Conservation (phyloP, 2,797 vertebrate species). For the Nyctalus aviator region DNA sequence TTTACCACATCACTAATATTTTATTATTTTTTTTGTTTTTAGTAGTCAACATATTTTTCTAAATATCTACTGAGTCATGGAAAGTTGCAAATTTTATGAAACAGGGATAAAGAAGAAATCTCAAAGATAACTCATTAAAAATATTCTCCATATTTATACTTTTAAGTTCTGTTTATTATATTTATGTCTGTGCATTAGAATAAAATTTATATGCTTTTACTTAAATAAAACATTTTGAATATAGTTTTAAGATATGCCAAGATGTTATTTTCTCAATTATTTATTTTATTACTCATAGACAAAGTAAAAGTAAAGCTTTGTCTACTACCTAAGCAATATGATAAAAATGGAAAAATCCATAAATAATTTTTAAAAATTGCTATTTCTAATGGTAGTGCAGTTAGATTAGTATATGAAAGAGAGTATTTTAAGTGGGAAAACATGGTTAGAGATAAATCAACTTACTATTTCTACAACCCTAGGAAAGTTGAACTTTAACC, state of each 20-base stretch:
- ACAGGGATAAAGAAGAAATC: not conserved
- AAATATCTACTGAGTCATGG: not conserved
- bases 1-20: slow-evolving; percentile 46
- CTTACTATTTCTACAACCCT: slow-evolving; percentile 6
- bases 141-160: not conserved
- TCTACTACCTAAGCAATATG: not conserved
- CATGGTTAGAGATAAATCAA: slow-evolving; percentile 23
- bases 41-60: accelerated
- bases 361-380: not conserved
- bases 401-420: slow-evolving; percentile 37
- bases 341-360: not conserved
- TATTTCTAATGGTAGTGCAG: not conserved
- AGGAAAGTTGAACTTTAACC: not conserved
- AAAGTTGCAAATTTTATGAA: slow-evolving; percentile 40
- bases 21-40: slow-evolving; percentile 54
- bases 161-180: slow-evolving; percentile 4
- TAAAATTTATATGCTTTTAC: slow-evolving; percentile 4
- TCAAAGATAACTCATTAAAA: not conserved
- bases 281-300: slow-evolving; percentile 72
- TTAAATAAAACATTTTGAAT: not conserved
- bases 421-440: not conserved
- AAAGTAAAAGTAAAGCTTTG: slow-evolving; percentile 69
- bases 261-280: slow-evolving; percentile 66
- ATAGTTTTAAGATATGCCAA: slow-evolving; percentile 18
- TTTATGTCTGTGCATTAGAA: not conserved